Percentiles rank a stretch among this genome's conserved stretches.
phyloP scores from a whole-genome alignment of 2,888 invertebrate species.

The Leptogaster cylindrica region DNA sequence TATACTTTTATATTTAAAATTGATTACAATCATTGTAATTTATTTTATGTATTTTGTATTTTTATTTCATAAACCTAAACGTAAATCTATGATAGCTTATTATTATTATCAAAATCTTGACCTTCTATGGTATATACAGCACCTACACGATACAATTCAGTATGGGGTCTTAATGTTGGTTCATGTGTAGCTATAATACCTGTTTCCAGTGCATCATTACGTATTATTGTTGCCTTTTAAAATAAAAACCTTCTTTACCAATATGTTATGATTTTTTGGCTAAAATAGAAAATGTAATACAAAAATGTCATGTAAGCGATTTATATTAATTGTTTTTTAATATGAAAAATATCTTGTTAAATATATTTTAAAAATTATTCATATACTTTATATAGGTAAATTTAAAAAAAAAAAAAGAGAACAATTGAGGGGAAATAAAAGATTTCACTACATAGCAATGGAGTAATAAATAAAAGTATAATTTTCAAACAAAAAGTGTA shows the following conservation, averaged over 20 bases:
- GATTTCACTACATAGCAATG: neutral
- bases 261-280: constrained; percentile 63
- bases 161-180: constrained; percentile 48
- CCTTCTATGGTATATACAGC: constrained; percentile 49
- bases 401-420: neutral
- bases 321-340: constrained; percentile 37
- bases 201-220: constrained; percentile 60
- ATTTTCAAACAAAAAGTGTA: no score
- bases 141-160: constrained; percentile 49
- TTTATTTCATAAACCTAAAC: constrained; percentile 3
- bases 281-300: constrained; percentile 50
- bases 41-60: neutral
- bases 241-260: constrained; percentile 64
- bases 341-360: constrained; percentile 35
- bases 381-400: neutral
- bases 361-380: constrained; percentile 1
- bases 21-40: constrained; percentile 11
- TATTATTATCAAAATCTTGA: constrained; percentile 47
- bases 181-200: constrained; percentile 48
- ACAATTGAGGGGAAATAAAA: neutral
- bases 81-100: constrained; percentile 43
- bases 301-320: constrained; percentile 47
- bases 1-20: constrained; percentile 15
- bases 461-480: neutral
- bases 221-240: constrained; percentile 63